Percentiles rank a stretch among this genome's conserved stretches.
These are phyloP conservation scores for Drosophila pandora DNA, from an alignment of 1,140 invertebrate genomes.

Conservation along the genomic window DNA sequence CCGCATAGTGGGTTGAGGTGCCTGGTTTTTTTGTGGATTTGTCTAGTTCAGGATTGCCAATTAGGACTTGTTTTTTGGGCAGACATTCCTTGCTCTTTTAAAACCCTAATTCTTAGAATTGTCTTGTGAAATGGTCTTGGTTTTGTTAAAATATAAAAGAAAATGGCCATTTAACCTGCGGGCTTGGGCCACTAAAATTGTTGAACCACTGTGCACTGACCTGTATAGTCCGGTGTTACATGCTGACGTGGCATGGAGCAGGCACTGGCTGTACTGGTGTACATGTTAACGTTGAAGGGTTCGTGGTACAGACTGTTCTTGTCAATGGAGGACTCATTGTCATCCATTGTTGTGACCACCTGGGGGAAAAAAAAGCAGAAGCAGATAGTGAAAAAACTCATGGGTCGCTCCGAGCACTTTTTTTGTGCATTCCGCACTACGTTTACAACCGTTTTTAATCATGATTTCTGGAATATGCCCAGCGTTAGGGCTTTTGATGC, in stretches of 20 bases:
- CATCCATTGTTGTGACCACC: slow-evolving; percentile 83
- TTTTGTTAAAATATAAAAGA: too few species aligned
- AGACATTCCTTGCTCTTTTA: too few species aligned
- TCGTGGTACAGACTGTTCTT: slow-evolving; percentile 85
- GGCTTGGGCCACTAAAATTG: neutral
- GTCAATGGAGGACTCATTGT: slow-evolving; percentile 84
- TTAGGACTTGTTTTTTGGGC: too few species aligned
- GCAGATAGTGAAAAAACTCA: slow-evolving; percentile 23
- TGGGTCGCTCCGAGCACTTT: slow-evolving; percentile 34
- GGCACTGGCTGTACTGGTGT: slow-evolving; percentile 83
- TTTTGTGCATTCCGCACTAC: slow-evolving; percentile 31
- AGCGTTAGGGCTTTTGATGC: slow-evolving; percentile 40
- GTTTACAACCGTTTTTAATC: slow-evolving; percentile 72
- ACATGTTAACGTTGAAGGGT: slow-evolving; percentile 84
- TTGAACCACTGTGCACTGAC: slow-evolving; percentile 8
- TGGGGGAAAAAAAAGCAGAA: slow-evolving; percentile 53
- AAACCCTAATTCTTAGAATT: too few species aligned
- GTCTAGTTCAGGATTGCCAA: too few species aligned
- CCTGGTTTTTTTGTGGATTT: neutral
- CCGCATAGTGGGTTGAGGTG: neutral
- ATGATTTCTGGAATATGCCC: slow-evolving; percentile 76
- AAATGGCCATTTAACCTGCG: neutral
- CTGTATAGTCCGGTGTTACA: slow-evolving; percentile 84
- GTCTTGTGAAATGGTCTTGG: too few species aligned
- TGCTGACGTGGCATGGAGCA: slow-evolving; percentile 84